These are phyloP conservation scores for Chlorocebus sabaeus DNA, from an alignment of 2,113 vertebrate species.

Conservation along the genomic window DNA sequence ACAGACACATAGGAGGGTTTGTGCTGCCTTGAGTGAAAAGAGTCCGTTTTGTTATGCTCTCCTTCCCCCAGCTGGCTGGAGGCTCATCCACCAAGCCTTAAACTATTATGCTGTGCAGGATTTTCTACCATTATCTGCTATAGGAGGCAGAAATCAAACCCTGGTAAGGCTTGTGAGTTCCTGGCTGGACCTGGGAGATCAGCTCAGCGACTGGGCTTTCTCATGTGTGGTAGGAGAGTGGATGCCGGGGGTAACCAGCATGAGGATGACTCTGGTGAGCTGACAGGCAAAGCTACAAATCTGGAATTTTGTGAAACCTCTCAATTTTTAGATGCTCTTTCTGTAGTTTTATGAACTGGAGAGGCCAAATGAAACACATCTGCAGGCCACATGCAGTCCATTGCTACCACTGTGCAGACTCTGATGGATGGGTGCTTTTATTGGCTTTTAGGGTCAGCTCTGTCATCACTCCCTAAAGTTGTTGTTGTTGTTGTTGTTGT, in stretches of 20 bases:
- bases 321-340: background rate
- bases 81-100: background rate
- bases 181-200: background rate
- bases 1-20: background rate
- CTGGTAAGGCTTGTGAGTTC: background rate
- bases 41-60: background rate
- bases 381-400: background rate
- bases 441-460: constrained; percentile 25
- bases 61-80: background rate
- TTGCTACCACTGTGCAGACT: background rate
- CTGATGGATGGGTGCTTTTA: background rate
- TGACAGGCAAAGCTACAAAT: constrained; percentile 34
- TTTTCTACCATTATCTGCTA: background rate
- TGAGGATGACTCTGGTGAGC: background rate
- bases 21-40: background rate
- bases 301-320: constrained; percentile 32
- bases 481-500: background rate
- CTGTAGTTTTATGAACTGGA: background rate
- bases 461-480: constrained; percentile 20
- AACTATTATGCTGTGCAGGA: too few relatives aligned
- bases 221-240: rapidly evolving
- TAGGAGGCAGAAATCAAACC: background rate
- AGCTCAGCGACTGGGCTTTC: background rate
- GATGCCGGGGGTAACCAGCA: background rate
- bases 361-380: constrained; percentile 29